These are phyloP conservation scores for Drosophila lacicola DNA, from an alignment of 2,888 invertebrate species.

Conservation along the genomic window DNA sequence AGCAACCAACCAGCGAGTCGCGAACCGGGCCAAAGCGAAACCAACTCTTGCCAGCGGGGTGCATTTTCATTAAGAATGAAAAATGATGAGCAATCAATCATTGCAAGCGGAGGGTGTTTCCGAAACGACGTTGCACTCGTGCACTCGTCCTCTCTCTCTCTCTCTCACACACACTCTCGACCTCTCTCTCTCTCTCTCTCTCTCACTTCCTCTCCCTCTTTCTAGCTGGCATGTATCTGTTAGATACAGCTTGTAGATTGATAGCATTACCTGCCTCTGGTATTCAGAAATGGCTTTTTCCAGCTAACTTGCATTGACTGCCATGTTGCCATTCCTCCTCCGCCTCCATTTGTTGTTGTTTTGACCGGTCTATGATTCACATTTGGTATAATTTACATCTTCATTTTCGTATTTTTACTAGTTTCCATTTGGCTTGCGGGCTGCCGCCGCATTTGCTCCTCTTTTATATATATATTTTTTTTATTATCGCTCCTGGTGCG, in stretches of 20 bases:
- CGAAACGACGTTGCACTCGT: constrained; percentile 48
- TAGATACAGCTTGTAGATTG: constrained; percentile 79
- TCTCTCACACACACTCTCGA: constrained; percentile 2
- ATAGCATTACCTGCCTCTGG: constrained; percentile 81
- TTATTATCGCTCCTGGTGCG: constrained; percentile 64
- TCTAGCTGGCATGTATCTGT: constrained; percentile 45
- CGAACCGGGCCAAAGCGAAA: constrained; percentile 55
- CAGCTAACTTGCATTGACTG: constrained; percentile 30
- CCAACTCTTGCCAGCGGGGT: constrained; percentile 84
- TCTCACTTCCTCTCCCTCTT: constrained; percentile 22
- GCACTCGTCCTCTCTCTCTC: constrained; percentile 8
- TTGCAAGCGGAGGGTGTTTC: constrained; percentile 84
- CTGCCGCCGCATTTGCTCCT: constrained; percentile 27
- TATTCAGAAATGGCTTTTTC: constrained; percentile 67
- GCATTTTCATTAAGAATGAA: constrained; percentile 86
- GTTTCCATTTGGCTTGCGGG: constrained; percentile 64
- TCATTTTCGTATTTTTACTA: constrained; percentile 72
- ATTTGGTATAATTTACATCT: constrained; percentile 80
- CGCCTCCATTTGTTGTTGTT: constrained; percentile 16
- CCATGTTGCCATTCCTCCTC: constrained; percentile 40
- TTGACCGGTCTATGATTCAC: constrained; percentile 67
- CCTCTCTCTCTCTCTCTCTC: constrained; percentile 23
- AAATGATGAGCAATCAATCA: constrained; percentile 86
- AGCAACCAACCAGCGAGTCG: constrained; percentile 33
- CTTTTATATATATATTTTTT: constrained; percentile 22